These are phyloP conservation scores for Drosophila tropicalis DNA, from an alignment of 1,140 invertebrate species.

Conservation along the genomic window DNA sequence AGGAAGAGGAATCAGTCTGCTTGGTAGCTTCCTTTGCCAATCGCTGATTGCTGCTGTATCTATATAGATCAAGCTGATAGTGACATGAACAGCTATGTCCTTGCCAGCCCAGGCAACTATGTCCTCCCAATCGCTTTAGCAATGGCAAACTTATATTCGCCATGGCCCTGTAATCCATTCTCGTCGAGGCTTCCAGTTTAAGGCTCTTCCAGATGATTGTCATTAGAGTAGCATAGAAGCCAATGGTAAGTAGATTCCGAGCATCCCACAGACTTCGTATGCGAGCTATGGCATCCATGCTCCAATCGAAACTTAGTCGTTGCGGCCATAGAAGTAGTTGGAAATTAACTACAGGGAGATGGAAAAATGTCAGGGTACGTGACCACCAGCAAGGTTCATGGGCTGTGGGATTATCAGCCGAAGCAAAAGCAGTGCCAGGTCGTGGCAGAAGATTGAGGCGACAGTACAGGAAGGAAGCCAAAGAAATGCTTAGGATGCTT, in stretches of 20 bases:
- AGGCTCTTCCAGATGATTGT: conserved; percentile 79
- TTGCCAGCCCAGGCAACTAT: conserved; percentile 57
- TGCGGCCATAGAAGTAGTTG: conserved; percentile 91
- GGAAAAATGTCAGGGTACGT: conserved; percentile 92
- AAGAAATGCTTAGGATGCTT: conserved; percentile 85
- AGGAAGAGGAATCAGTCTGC: neutral
- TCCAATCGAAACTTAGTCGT: conserved; percentile 96
- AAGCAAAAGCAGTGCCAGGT: conserved; percentile 89
- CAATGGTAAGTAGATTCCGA: conserved; percentile 88
- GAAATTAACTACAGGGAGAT: conserved; percentile 94
- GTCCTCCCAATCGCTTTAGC: conserved; percentile 43
- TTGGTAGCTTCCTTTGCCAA: conserved; percentile 9
- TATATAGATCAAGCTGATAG: conserved; percentile 35
- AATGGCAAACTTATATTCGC: conserved; percentile 55
- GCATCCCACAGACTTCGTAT: conserved; percentile 89
- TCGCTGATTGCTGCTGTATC: neutral
- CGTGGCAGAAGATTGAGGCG: conserved; percentile 87
- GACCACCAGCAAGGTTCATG: conserved; percentile 88
- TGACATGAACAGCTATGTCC: conserved; percentile 42
- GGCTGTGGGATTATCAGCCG: conserved; percentile 95
- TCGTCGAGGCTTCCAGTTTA: conserved; percentile 8
- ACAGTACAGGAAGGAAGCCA: conserved; percentile 86
- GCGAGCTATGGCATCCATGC: conserved; percentile 95
- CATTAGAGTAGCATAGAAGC: conserved; percentile 87
- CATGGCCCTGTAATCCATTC: conserved; percentile 45